Base-by-base conservation (phyloP, 23 tunicate genomes). In the Botrylloides violaceus region DNA sequence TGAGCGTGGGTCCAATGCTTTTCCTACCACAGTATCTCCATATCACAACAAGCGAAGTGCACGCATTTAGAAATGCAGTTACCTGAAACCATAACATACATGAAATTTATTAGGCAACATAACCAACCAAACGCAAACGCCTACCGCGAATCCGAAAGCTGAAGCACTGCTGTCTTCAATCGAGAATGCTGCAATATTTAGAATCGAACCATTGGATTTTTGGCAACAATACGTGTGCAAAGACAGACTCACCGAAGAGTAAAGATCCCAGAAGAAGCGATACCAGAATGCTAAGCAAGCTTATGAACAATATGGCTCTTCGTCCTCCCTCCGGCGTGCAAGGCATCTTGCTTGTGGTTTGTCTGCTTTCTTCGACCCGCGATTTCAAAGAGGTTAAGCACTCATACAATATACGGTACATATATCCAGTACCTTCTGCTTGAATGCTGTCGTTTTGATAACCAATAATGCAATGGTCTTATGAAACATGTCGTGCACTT, bases 31-130 rank as follows among this genome's bases (percentile, higher is more conserved):
- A 1, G 30, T 68, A 68, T 38, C 74, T 43, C 74, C 74, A 68
- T 23, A 68, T 9, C 4, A 68, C 74, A 37, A 68, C 74, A 23
- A 68, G n/a, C 5, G 74, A 68, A 21, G 74, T 68, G 49, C 36
- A 31, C 37, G 58, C 43, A 28, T 68, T 43, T 9, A 43, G 58
- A 23, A 43, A 43, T 18, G 74, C 74, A 9, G 74, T 68, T 5
- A 68, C 24, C 74, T 68, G n/a, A 59, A 59, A 26, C 7, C 18
- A 18, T 18, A 12, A 12, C 55, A 12, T 47, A 12, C 55, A 47
- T 59, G 30, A 21, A 7, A 21, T n/a, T 9, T 7, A 59, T 5
- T 7, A 59, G 19, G 27, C 30, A 7, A 6, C 64, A 22, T 9
- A 59, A 59, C 27, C 28, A 21, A 12, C 7, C 28, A 59, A 12